Evolutionary conservation across 2,113 vertebrate species (phyloP).

Genomic region (Thamnophis sirtalis): DNA sequence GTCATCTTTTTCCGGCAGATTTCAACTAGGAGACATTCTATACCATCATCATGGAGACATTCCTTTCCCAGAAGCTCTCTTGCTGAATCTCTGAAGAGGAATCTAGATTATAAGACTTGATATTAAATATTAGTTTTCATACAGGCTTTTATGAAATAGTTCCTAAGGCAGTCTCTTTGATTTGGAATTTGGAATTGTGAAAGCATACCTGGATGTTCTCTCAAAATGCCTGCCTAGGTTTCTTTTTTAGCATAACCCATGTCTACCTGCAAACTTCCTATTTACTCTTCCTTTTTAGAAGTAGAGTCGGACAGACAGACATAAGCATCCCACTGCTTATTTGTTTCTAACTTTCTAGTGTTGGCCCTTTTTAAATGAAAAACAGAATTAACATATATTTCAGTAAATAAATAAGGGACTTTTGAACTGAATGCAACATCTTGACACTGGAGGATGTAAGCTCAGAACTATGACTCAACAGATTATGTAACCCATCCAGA

Average conservation of each 20-base stretch:
- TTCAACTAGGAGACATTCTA: background rate
- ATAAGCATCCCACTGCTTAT: background rate
- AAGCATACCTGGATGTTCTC: background rate
- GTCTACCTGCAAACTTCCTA: background rate
- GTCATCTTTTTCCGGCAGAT: background rate
- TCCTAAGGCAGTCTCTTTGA: background rate
- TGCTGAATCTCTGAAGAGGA: background rate
- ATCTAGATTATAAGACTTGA: too few species aligned
- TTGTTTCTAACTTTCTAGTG: background rate
- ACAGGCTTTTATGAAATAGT: background rate
- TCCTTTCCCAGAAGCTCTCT: background rate
- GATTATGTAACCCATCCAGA: background rate
- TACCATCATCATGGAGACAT: background rate
- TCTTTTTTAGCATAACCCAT: background rate
- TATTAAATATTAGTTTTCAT: background rate
- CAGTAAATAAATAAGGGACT: background rate
- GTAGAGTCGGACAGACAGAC: background rate
- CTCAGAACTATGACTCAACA: background rate
- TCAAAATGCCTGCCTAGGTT: background rate
- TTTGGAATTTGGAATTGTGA: background rate
- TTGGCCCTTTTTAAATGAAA: background rate
- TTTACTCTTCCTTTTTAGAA: background rate
- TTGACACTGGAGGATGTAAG: background rate
- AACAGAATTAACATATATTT: background rate
- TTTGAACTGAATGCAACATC: background rate